These are phyloP conservation scores for Cecidostiba fungosa DNA, from an alignment of 2,888 invertebrate species.

Conservation along the genomic window DNA sequence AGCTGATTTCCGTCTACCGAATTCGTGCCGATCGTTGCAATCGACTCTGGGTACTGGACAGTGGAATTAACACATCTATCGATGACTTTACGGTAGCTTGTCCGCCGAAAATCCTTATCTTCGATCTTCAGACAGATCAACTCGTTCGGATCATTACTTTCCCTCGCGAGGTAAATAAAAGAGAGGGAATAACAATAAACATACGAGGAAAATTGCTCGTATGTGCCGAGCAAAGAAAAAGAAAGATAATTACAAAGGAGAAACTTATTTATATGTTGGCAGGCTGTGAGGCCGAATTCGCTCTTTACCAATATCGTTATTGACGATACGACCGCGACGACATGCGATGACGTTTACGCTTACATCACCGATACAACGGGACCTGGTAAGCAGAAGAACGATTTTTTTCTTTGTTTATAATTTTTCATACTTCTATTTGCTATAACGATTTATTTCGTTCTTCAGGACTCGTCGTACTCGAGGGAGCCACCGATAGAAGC, in stretches of 20 bases:
- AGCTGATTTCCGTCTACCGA: slow-evolving; percentile 90
- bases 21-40: slow-evolving; percentile 90
- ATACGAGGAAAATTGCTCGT: not conserved
- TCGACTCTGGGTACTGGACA: slow-evolving; percentile 91
- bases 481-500: slow-evolving; percentile 87
- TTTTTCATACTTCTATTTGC: not conserved
- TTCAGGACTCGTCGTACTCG: slow-evolving; percentile 84
- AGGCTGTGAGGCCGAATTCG: slow-evolving; percentile 87
- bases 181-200: not conserved
- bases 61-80: slow-evolving; percentile 87
- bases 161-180: slow-evolving; percentile 82
- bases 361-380: slow-evolving; percentile 92
- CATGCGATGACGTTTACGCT: slow-evolving; percentile 89
- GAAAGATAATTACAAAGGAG: not conserved
- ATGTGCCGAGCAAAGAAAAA: not conserved
- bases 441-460: not conserved
- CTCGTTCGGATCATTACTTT: slow-evolving; percentile 87
- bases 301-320: slow-evolving; percentile 90
- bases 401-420: slow-evolving; percentile 2
- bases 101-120: slow-evolving; percentile 90
- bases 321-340: slow-evolving; percentile 86
- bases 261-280: slow-evolving; percentile 36
- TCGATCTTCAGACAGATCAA: slow-evolving; percentile 88
- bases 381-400: slow-evolving; percentile 82
- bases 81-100: slow-evolving; percentile 86